Conservation (phyloP, 2,888 invertebrate species). For the Plebejus argus region DNA sequence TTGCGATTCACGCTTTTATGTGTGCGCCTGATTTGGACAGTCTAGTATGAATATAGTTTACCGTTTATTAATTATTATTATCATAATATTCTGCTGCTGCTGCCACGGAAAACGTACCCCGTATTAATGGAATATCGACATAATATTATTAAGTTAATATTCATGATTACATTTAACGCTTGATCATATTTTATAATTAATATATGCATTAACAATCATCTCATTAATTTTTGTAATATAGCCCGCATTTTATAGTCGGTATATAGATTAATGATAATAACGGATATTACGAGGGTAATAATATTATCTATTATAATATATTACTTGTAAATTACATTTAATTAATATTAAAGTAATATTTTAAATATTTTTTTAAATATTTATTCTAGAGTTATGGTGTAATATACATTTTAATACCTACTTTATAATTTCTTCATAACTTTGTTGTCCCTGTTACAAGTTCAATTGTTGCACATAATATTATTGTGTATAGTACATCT, state of each 20-base stretch:
- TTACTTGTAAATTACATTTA: not conserved
- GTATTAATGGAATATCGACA: constrained; percentile 55
- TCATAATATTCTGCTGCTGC: constrained; percentile 38
- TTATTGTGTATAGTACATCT: not conserved
- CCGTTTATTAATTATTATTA: not conserved
- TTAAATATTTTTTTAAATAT: too few relatives aligned
- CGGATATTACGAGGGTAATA: not conserved
- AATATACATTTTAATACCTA: too few relatives aligned
- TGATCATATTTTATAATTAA: constrained; percentile 26
- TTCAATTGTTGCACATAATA: not conserved
- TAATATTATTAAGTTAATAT: constrained; percentile 43
- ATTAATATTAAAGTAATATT: too few relatives aligned
- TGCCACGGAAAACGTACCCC: constrained; percentile 56
- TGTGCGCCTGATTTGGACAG: not conserved
- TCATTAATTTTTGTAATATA: constrained; percentile 30
- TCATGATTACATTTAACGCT: constrained; percentile 31
- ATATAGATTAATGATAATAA: not conserved
- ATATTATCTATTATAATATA: too few relatives aligned
- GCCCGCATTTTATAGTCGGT: not conserved
- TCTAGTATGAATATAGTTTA: not conserved
- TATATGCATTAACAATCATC: constrained; percentile 25
- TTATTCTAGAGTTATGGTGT: too few relatives aligned
- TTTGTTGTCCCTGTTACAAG: not conserved
- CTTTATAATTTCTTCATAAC: too few relatives aligned
- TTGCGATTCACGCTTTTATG: not conserved